These are phyloP conservation scores for Hypercompe scribonia DNA, from an alignment of 2,888 invertebrate genomes.

Conservation along the genomic window DNA sequence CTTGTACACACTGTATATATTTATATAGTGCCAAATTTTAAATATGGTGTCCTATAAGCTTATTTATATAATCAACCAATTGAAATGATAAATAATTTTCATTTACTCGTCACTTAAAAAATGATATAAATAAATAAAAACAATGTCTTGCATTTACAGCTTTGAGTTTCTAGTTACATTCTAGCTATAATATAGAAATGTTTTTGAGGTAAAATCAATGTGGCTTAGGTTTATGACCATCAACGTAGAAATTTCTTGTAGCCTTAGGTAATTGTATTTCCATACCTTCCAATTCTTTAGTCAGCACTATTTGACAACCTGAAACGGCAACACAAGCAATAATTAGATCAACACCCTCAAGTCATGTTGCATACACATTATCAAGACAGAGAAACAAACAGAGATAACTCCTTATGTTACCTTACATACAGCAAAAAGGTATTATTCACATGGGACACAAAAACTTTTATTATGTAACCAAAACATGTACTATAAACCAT, in stretches of 20 bases:
- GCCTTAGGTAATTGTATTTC: conserved; percentile 93
- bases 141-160: neutral
- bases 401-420: no score
- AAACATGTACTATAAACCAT: no score
- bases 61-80: neutral
- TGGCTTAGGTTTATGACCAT: conserved; percentile 98
- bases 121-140: neutral
- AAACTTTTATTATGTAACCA: no score
- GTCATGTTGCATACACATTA: fast-evolving
- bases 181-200: neutral
- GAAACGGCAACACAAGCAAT: conserved; percentile 46
- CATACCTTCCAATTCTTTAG: conserved; percentile 95
- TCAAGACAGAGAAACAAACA: no score
- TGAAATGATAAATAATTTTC: neutral
- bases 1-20: neutral
- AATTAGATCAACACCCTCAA: neutral
- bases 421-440: no score
- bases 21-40: neutral
- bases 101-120: neutral
- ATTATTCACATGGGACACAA: no score
- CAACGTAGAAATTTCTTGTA: conserved; percentile 98
- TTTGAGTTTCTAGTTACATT: neutral
- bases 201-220: conserved; percentile 86
- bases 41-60: neutral
- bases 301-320: conserved; percentile 96